Evolutionary conservation across 2,113 vertebrate species (phyloP).

Genomic region (Bos taurus): DNA sequence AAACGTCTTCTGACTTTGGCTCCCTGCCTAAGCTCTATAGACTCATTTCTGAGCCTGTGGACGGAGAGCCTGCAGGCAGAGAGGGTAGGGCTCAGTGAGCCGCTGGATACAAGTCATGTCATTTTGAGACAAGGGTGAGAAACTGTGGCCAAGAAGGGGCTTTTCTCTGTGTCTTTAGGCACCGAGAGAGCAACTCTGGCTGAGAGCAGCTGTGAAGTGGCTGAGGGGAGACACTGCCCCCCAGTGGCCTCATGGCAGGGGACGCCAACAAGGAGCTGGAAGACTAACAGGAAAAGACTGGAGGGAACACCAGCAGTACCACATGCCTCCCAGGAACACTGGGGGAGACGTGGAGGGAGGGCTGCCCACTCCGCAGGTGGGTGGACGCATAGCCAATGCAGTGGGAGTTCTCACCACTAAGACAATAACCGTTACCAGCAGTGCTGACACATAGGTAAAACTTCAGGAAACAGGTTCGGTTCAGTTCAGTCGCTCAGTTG

Average conservation of each 20-base stretch:
- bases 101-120: neutral
- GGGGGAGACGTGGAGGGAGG: neutral
- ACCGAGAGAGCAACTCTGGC: too few species aligned
- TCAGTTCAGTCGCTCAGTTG: neutral
- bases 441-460: neutral
- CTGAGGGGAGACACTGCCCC: slow-evolving; percentile 1
- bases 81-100: neutral
- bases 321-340: neutral
- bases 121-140: neutral
- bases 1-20: neutral
- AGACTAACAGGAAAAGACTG: neutral
- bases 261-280: neutral
- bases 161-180: neutral
- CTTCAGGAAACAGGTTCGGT: neutral
- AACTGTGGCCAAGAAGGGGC: neutral
- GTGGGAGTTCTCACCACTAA: neutral
- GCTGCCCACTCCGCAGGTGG: neutral
- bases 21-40: neutral
- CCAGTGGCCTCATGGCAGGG: neutral
- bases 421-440: neutral
- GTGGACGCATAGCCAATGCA: neutral
- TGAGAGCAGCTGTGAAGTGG: neutral
- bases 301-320: neutral
- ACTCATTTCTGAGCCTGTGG: neutral
- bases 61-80: neutral